Conservation (phyloP, 2,113 vertebrate genomes). For the Dasyornis broadbenti region DNA sequence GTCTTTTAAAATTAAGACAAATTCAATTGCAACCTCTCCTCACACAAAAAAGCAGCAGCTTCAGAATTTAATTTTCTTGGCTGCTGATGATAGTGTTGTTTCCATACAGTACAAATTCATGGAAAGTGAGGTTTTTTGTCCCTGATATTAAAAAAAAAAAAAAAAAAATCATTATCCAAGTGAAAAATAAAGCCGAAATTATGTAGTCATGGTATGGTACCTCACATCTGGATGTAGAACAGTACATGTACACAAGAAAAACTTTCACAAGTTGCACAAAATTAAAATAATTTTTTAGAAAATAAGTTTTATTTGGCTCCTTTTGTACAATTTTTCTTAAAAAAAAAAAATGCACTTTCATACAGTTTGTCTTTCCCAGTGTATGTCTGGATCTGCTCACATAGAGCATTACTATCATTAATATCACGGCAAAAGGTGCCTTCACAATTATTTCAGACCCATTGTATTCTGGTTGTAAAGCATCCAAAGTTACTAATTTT, state of each 20-base stretch:
- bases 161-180: not conserved
- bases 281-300: conserved; percentile 60
- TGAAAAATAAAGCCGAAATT: not conserved
- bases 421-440: not conserved
- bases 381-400: conserved; percentile 14
- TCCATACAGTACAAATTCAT: not conserved
- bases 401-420: not conserved
- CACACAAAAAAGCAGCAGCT: not conserved
- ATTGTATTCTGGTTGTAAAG: not conserved
- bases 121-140: not conserved
- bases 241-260: not conserved
- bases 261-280: not conserved
- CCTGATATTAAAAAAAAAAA: not conserved
- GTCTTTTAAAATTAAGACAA: not conserved
- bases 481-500: not conserved
- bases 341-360: conserved; percentile 43
- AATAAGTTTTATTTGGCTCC: conserved; percentile 74
- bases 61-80: not conserved
- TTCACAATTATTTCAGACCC: not conserved
- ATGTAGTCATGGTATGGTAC: not conserved
- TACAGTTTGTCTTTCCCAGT: not conserved
- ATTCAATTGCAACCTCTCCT: not conserved
- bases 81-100: not conserved
- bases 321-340: conserved; percentile 24
- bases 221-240: not conserved